phyloP scores from a whole-genome alignment of 2,797 vertebrate species.

The Anabas testudineus region DNA sequence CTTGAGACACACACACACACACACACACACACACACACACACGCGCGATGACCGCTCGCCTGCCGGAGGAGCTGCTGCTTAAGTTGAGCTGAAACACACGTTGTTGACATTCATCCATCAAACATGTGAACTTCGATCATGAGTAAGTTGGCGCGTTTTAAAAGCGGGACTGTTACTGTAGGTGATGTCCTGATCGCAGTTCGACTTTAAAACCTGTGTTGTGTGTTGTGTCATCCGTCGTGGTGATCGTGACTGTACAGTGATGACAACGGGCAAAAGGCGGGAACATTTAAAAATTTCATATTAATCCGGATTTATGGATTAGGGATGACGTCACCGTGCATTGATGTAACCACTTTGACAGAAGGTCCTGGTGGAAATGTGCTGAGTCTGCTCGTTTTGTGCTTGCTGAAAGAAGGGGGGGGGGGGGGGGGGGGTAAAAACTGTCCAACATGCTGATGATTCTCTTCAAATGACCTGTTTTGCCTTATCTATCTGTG shows the following conservation, averaged over 20 bases:
- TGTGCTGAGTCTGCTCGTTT: conserved; percentile 77
- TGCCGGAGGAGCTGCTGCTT: conserved; percentile 23
- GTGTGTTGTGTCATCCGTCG: conserved; percentile 17
- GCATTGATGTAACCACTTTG: conserved; percentile 65
- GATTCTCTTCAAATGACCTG: background rate
- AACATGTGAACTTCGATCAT: conserved; percentile 44
- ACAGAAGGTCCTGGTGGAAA: conserved; percentile 75
- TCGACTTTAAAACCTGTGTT: conserved; percentile 17
- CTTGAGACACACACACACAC: background rate
- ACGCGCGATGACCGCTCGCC: conserved; percentile 6
- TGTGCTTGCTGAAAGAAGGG: conserved; percentile 23
- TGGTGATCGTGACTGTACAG: background rate
- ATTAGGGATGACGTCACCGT: conserved; percentile 74
- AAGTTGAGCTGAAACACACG: conserved; percentile 25
- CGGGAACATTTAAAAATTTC: conserved; percentile 9
- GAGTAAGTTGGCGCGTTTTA: conserved; percentile 7
- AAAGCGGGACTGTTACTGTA: background rate
- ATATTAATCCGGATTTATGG: conserved; percentile 71
- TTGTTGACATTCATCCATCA: conserved; percentile 40
- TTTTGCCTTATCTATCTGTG: conserved; percentile 3
- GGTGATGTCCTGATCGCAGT: background rate
- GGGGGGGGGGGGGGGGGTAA: too few species aligned
- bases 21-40: too few species aligned
- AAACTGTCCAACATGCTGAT: background rate
- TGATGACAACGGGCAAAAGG: background rate